Base-by-base conservation (phyloP, 2,797 vertebrate genomes). In the Chaunax sp. region DNA sequence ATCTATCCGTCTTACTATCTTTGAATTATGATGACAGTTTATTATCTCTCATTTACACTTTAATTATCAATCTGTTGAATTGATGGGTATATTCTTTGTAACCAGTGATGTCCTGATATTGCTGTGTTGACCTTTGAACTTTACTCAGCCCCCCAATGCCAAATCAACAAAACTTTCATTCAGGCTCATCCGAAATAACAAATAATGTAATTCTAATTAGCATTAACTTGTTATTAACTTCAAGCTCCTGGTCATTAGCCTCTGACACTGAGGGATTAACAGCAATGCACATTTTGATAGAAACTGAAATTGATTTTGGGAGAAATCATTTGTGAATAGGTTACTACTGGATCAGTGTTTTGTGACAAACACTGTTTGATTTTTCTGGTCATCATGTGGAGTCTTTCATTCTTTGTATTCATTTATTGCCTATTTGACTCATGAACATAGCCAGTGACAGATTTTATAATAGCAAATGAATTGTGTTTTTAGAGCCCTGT, bases 211-310 rank as follows among this genome's bases (percentile, higher is more conserved):
- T 54, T 70, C 12, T 73, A 46, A 82, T 60, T 13, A 50, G 30
- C 28, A 54, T 81, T 76, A 55, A 58, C 33, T 78, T 37, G 20
- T 61, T 43, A 83, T 80, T 84, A 63, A 75, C 69, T 67, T 55
- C 54, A 18, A 18, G 25, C 8, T 49, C 58, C 47, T 46, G 46
- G 41, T 61, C 58, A 66, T 75, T 84, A 77, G 78, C 74, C 73
- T 61, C 12, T 72, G 59, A 80, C 68, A 44, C 51, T 11, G 30
- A 62, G 28, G 26, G 64, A 46, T 64, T 50, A 54, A 41, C 16
- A 64, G 3, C 25, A 35, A 9, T 26, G 11, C 53, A 60, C 46
- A 28, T 80, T 77, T 65, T 57, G 68, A 77, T 41, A 56, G 8
- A 64, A 35, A 44, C 35, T 45, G 0, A 76, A 57, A 81, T 49